Conservation (phyloP, 2,888 invertebrate species). For the Diploptera punctata region DNA sequence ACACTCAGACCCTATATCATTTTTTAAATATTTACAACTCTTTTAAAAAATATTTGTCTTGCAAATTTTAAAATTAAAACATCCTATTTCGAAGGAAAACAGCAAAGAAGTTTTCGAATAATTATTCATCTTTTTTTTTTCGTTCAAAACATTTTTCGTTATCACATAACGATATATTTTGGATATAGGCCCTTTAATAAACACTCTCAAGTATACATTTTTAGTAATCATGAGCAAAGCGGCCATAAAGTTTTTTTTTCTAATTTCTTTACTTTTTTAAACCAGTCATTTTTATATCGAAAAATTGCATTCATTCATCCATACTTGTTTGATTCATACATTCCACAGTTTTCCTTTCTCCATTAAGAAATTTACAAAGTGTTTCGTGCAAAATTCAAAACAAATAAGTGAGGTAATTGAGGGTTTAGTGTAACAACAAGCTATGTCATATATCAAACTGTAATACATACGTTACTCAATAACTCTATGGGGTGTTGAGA, state of each 20-base stretch:
- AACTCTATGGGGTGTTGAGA: too few species aligned
- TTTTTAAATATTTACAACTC: slow-evolving; percentile 19
- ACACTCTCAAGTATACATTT: slow-evolving; percentile 22
- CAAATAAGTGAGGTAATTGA: too few species aligned
- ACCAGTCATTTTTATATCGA: too few species aligned
- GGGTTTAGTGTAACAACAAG: too few species aligned
- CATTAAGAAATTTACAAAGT: too few species aligned
- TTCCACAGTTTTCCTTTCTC: too few species aligned
- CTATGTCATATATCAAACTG: too few species aligned
- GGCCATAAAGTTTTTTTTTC: neutral
- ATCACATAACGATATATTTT: neutral
- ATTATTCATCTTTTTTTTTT: neutral
- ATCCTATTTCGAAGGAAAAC: slow-evolving; percentile 23
- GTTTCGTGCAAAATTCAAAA: too few species aligned
- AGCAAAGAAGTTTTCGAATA: slow-evolving; percentile 22
- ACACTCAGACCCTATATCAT: slow-evolving; percentile 13
- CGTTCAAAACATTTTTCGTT: slow-evolving; percentile 7
- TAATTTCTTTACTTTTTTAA: neutral
- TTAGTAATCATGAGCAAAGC: slow-evolving; percentile 16
- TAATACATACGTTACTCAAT: too few species aligned
- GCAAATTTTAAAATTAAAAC: slow-evolving; percentile 13
- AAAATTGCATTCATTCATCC: too few species aligned
- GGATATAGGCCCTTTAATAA: slow-evolving; percentile 20
- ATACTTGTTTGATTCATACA: too few species aligned
- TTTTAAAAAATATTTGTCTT: slow-evolving; percentile 14